Conservation (phyloP, 1,140 invertebrate genomes). For the Platorchestia sp. region DNA sequence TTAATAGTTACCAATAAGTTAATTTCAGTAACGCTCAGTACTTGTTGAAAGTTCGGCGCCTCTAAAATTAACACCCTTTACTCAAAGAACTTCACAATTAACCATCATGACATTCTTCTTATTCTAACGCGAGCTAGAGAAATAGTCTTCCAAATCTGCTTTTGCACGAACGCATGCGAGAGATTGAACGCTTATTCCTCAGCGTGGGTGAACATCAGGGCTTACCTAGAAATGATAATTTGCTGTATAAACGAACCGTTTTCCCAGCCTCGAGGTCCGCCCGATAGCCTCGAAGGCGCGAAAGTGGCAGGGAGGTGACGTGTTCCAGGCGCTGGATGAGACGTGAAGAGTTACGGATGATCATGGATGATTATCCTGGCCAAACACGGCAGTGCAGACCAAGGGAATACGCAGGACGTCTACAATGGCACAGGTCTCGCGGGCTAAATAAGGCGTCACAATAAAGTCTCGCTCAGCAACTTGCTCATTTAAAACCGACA, state of each 20-base stretch:
- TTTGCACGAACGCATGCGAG: background rate
- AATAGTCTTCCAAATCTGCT: background rate
- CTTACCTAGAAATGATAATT: background rate
- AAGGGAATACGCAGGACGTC: background rate
- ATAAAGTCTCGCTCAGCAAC: background rate
- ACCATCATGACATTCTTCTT: background rate
- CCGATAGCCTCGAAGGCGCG: background rate
- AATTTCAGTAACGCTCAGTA: too few species aligned
- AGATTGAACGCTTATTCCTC: background rate
- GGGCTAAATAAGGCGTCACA: background rate
- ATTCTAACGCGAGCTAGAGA: background rate
- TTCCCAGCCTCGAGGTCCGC: background rate
- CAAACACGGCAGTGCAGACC: constrained; percentile 9
- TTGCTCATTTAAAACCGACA: background rate
- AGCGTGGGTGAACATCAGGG: background rate
- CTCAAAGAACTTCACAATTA: too few species aligned
- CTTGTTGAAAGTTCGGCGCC: too few species aligned
- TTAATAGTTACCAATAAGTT: too few species aligned
- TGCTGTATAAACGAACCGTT: background rate
- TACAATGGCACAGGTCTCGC: background rate
- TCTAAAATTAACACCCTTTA: background rate
- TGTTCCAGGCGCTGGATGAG: background rate
- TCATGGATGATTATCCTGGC: constrained; percentile 32
- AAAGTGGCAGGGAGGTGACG: background rate
- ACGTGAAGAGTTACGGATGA: constrained; percentile 24